Percentiles rank a stretch among this genome's conserved stretches.
Evolutionary conservation across 2,113 vertebrate species (phyloP).

Genomic region (Mus pahari): DNA sequence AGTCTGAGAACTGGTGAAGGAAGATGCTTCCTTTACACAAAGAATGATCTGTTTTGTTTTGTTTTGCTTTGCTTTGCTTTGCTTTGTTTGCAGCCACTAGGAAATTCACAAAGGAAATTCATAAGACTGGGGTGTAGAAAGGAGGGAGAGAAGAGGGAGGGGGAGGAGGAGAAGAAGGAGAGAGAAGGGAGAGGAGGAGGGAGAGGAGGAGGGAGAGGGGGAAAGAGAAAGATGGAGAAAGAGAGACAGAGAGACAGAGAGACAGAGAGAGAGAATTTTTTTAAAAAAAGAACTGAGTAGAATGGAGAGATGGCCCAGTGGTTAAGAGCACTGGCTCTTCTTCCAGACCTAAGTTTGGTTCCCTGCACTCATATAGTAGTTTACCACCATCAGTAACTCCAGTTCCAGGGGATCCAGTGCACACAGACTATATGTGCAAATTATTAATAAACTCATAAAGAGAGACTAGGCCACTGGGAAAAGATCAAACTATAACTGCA

Average conservation of each 20-base stretch:
- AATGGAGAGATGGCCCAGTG: not conserved
- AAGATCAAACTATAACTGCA: no score
- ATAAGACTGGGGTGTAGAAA: not conserved
- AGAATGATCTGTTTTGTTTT: not conserved
- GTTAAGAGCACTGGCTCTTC: not conserved
- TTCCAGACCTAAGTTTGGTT: not conserved
- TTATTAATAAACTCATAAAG: not conserved
- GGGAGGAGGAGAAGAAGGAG: no score
- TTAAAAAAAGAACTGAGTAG: not conserved
- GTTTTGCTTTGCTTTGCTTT: not conserved
- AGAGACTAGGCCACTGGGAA: not conserved
- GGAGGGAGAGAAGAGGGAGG: no score
- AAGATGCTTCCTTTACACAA: not conserved
- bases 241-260: no score
- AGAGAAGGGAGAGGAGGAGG: not conserved
- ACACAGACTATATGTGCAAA: not conserved
- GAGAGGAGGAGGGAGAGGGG: not conserved
- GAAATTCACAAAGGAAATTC: constrained; percentile 2
- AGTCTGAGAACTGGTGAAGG: not conserved
- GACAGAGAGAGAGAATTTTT: not conserved
- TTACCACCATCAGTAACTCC: not conserved
- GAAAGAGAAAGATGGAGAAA: accelerated
- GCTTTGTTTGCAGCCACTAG: not conserved
- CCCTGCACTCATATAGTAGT: no score
- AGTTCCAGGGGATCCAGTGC: not conserved